Evolutionary conservation across 2,888 invertebrate species (phyloP).

Genomic region (Torymus tubicola): DNA sequence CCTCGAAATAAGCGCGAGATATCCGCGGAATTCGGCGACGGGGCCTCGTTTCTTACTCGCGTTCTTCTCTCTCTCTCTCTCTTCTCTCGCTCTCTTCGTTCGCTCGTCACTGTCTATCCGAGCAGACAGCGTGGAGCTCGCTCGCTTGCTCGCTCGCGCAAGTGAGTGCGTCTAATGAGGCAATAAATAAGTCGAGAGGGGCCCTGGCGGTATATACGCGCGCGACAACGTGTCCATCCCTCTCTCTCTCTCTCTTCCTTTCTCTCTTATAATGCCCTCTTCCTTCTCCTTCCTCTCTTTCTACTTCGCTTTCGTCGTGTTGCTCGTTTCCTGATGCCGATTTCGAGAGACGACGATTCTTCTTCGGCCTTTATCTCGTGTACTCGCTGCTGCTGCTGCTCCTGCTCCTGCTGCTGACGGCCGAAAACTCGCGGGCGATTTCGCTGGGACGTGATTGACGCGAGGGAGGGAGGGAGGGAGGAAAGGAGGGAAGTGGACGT

Average conservation of each 20-base stretch:
- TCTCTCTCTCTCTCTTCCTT: conserved; percentile 54
- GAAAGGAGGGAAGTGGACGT: conserved; percentile 51
- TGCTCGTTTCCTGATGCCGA: too few species aligned
- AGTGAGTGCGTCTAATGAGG: conserved; percentile 76
- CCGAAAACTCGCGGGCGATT: conserved; percentile 25
- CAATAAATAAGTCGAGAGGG: conserved; percentile 76
- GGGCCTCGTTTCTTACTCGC: conserved; percentile 37
- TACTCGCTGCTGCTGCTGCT: too few species aligned
- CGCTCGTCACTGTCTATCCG: conserved; percentile 76
- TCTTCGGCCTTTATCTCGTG: conserved; percentile 22
- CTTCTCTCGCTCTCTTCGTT: conserved; percentile 44
- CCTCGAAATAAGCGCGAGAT: conserved; percentile 58
- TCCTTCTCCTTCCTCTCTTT: conserved; percentile 57
- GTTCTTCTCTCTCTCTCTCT: conserved; percentile 48
- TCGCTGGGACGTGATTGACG: conserved; percentile 64
- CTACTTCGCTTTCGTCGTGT: conserved; percentile 24
- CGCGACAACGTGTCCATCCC: conserved; percentile 73
- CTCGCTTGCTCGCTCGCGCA: conserved; percentile 65
- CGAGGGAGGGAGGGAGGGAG: conserved; percentile 64
- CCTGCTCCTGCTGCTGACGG: not conserved
- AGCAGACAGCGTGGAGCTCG: conserved; percentile 76
- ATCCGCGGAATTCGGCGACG: conserved; percentile 68
- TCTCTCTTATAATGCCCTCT: conserved; percentile 40
- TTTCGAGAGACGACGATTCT: conserved; percentile 30
- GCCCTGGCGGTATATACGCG: conserved; percentile 72